Base-by-base conservation (phyloP, 92 coral and sea anemone genomes). In the Phenganax stokvisi region DNA sequence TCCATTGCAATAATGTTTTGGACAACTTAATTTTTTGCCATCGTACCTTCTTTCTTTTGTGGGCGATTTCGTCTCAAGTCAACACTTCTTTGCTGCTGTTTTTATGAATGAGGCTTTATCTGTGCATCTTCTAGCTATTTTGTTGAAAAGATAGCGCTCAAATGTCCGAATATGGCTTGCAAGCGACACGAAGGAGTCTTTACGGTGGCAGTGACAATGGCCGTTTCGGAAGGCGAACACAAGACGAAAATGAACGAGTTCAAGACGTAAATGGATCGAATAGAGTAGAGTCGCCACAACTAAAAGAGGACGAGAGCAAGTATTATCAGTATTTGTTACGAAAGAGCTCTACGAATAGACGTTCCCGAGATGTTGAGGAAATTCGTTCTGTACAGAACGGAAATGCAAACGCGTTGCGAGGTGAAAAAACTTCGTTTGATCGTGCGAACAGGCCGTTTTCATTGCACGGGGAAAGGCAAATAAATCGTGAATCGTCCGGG, bases 91-190 rank as follows among this genome's bases (percentile, higher is more conserved):
- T 59, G 72, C 65, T 59, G 83, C 72, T 6, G 59, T 63, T 79
- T 54, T 67, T 6, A 79, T 79, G 74, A 79, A 57, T 60, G 15
- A 29, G 67, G 51, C 51, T 47, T 54, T 44, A 9, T 47, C 13
- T 47, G 61, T 44, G 29, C 10, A 62, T 60, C 7, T 10, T 55
- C 13, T 37, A 9, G 9, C 51, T 6, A 51, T 1, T 15, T 15
- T 12, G 59, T 64, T 55, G 65, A 79, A 79, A 56, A 27, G 74
- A 79, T 17, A 11, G 73, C 67, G 53, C 60, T 79, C 83, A 47
- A 65, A 79, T 79, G 83, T 79, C 83, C 51, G 83, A 79, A 52
- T 79, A 79, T 79, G 83, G 74, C 6, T 31, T 79, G 27, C 57
- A 65, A 62, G 52, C 83, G n/a, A 12, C 83, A 54, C n/a, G 74